Evolutionary conservation across 2,113 vertebrate species (phyloP).

Genomic region (Protomyctophum bolini): DNA sequence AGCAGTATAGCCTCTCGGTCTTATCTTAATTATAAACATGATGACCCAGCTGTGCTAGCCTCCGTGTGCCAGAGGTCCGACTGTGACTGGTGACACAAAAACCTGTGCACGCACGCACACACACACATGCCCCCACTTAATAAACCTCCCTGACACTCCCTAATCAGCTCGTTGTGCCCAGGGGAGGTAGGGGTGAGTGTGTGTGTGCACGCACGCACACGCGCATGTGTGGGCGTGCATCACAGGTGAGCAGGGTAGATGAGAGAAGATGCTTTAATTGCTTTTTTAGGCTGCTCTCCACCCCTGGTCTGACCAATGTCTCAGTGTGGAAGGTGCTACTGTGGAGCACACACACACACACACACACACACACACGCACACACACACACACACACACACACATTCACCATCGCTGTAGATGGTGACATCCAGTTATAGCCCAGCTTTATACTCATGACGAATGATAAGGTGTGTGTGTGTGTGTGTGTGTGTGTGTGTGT

Average conservation of each 20-base stretch:
- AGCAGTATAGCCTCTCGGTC: slow-evolving; percentile 49
- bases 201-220: slow-evolving; percentile 1
- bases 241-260: slow-evolving; percentile 51
- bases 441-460: slow-evolving; percentile 2
- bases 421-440: slow-evolving; percentile 1
- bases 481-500: slow-evolving; percentile 5
- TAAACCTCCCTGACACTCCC: slow-evolving; percentile 62
- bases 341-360: background rate
- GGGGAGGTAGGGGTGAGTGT: slow-evolving; percentile 10
- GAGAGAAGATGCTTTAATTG: slow-evolving; percentile 55
- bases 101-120: background rate
- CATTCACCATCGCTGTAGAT: background rate
- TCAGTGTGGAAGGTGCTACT: background rate
- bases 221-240: slow-evolving; percentile 6
- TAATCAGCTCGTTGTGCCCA: slow-evolving; percentile 55
- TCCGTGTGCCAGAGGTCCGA: slow-evolving; percentile 15
- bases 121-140: slow-evolving; percentile 39
- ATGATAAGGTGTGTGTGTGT: slow-evolving; percentile 19
- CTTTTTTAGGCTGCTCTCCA: slow-evolving; percentile 39
- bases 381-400: background rate
- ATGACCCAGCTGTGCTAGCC: slow-evolving; percentile 61
- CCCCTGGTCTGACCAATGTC: background rate
- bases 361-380: background rate
- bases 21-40: slow-evolving; percentile 70
- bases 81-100: slow-evolving; percentile 26